Percentiles rank a stretch among this genome's conserved stretches.
Evolutionary conservation across 1,140 invertebrate genomes (phyloP).

Genomic region (Polypedilum vanderplanki): DNA sequence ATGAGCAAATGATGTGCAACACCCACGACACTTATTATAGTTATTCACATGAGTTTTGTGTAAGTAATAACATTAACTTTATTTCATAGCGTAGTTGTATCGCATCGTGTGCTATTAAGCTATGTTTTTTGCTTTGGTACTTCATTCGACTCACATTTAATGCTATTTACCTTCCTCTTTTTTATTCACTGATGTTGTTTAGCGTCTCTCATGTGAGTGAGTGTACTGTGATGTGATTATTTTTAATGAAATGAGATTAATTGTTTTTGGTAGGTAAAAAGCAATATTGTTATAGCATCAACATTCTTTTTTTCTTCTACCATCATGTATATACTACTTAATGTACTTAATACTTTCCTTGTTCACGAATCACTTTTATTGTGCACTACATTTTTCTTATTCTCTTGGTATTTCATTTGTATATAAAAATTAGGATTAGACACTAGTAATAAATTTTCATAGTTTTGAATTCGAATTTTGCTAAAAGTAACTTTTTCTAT

Average conservation of each 20-base stretch:
- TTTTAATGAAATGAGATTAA: constrained; percentile 29
- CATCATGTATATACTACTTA: neutral
- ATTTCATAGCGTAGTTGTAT: neutral
- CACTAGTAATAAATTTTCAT: too few species aligned
- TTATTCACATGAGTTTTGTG: constrained; percentile 1
- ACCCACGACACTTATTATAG: constrained; percentile 11
- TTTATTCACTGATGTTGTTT: neutral
- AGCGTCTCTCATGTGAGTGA: neutral
- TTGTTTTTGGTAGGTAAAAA: constrained; percentile 13
- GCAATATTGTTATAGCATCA: constrained; percentile 9
- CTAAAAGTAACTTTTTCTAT: neutral
- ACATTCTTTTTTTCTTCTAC: neutral
- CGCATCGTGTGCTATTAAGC: constrained; percentile 10
- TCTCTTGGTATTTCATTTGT: neutral
- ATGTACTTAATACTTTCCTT: neutral
- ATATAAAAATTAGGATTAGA: neutral
- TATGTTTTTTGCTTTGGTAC: neutral
- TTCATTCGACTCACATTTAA: constrained; percentile 12
- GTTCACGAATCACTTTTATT: constrained; percentile 5
- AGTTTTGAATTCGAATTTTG: too few species aligned
- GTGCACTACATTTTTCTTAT: neutral
- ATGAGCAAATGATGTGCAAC: neutral
- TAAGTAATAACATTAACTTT: neutral
- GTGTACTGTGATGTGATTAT: constrained; percentile 18
- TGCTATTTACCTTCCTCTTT: neutral